Conservation (phyloP, 2,113 vertebrate genomes). For the Anthoscopus minutus region DNA sequence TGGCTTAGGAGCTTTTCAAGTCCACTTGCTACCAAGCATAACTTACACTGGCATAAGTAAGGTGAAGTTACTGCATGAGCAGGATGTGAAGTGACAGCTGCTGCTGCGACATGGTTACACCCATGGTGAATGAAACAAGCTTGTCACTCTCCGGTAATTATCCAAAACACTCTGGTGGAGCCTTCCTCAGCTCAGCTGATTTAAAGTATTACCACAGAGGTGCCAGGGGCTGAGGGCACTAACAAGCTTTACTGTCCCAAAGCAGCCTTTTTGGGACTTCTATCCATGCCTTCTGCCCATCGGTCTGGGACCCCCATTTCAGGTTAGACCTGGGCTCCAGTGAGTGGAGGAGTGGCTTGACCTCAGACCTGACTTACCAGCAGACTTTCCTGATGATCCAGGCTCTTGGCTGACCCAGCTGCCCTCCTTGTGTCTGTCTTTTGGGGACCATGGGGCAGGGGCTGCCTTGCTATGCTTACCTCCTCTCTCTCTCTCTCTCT, state of each 20-base stretch:
- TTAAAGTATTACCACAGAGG: neutral
- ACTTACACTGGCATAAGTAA: neutral
- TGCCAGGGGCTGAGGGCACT: neutral
- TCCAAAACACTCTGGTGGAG: neutral
- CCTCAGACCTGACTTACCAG: neutral
- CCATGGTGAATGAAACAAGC: fast-evolving
- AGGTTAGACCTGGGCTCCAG: neutral
- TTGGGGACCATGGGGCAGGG: neutral
- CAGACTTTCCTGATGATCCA: neutral
- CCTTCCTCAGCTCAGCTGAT: neutral
- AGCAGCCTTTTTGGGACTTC: neutral
- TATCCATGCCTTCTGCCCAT: neutral
- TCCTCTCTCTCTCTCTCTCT: neutral
- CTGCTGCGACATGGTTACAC: neutral
- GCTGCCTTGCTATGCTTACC: neutral
- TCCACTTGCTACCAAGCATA: neutral
- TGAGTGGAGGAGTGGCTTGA: neutral
- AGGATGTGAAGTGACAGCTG: neutral
- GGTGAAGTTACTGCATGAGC: neutral
- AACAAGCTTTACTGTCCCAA: neutral
- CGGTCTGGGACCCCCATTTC: neutral
- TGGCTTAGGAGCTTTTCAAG: neutral
- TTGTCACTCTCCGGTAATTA: neutral
- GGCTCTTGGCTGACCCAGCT: neutral
- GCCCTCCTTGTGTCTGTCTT: neutral